Evolutionary conservation across 1,140 invertebrate genomes (phyloP).

Genomic region (Solenopsis fugax): DNA sequence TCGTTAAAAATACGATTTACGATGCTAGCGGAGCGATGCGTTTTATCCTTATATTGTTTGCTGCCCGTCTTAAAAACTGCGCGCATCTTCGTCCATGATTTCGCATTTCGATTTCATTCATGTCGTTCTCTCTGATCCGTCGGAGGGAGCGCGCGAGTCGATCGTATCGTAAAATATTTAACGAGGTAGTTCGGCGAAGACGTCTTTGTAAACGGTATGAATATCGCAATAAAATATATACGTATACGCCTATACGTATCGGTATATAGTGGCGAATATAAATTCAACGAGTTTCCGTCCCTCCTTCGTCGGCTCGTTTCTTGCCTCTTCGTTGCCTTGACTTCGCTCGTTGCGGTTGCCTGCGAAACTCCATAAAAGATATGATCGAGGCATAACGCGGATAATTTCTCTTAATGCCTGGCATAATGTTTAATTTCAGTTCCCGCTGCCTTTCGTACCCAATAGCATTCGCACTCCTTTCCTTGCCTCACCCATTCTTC

Average conservation of each 20-base stretch:
- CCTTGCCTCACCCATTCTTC: neutral
- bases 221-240: constrained; percentile 85
- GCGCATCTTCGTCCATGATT: constrained; percentile 49
- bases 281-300: constrained; percentile 70
- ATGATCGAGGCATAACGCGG: constrained; percentile 68
- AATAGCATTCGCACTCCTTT: neutral
- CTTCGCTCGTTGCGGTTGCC: constrained; percentile 38
- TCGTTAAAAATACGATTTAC: neutral
- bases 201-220: constrained; percentile 85
- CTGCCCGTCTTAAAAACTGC: constrained; percentile 12
- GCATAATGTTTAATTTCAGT: constrained; percentile 77
- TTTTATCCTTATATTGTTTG: constrained; percentile 13
- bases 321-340: constrained; percentile 32
- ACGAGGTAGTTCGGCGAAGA: constrained; percentile 82
- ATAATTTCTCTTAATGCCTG: constrained; percentile 80
- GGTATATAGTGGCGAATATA: constrained; percentile 66
- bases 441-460: constrained; percentile 11
- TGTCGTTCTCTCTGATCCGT: constrained; percentile 45
- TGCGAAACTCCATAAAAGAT: constrained; percentile 74
- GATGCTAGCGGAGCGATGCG: neutral
- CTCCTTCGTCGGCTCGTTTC: constrained; percentile 35
- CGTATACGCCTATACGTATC: constrained; percentile 64
- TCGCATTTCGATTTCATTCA: constrained; percentile 71
- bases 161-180: constrained; percentile 85
- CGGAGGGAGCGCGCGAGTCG: constrained; percentile 66